phyloP scores from a whole-genome alignment of 2,888 invertebrate genomes.

The Rhimphoctona megacephalus region DNA sequence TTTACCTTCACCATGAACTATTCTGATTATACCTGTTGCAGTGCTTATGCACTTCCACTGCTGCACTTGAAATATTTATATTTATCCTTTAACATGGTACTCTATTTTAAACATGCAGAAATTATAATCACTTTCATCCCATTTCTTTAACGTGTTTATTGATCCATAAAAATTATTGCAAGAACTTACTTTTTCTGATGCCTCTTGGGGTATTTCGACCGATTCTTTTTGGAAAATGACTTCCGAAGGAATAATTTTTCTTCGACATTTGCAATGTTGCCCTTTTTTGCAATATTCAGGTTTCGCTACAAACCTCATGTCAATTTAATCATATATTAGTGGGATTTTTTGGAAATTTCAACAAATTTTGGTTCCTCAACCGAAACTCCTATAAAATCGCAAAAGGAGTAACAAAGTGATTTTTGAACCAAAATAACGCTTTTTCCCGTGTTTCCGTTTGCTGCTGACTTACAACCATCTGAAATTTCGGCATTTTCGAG shows the following conservation, averaged over 20 bases:
- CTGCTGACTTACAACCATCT: no score
- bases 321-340: background rate
- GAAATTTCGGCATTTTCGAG: no score
- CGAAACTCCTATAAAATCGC: background rate
- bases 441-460: no score
- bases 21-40: background rate
- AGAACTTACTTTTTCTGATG: background rate
- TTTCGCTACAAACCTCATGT: background rate
- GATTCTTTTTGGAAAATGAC: background rate
- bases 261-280: background rate
- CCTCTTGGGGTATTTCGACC: background rate
- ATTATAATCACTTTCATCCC: background rate
- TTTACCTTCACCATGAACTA: constrained; percentile 60
- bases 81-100: background rate
- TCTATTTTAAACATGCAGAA: background rate
- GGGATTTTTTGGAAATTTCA: background rate
- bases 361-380: background rate
- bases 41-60: background rate
- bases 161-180: background rate
- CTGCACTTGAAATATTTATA: background rate
- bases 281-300: background rate
- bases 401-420: background rate
- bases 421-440: no score
- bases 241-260: background rate
- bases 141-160: background rate